phyloP scores from a whole-genome alignment of 2,113 vertebrate genomes.

The Rhea americana region DNA sequence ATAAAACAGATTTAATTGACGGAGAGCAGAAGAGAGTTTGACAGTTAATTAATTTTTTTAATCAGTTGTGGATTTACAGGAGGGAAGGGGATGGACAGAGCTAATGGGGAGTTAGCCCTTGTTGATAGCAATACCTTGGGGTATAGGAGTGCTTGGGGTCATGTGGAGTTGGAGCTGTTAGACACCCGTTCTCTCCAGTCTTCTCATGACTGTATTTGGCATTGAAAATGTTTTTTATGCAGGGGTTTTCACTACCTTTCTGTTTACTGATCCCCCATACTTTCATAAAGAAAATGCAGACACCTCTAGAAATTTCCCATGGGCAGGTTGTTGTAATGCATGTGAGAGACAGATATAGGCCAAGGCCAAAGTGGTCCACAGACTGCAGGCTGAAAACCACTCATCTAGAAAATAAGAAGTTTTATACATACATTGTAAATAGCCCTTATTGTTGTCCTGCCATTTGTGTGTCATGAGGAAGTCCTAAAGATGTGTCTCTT shows the following conservation, averaged over 20 bases:
- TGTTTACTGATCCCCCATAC: background rate
- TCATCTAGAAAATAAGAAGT: background rate
- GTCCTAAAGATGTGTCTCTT: background rate
- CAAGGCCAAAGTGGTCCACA: background rate
- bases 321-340: background rate
- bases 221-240: background rate
- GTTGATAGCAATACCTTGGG: background rate
- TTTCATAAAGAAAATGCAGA: background rate
- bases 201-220: background rate
- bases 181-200: background rate
- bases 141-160: background rate
- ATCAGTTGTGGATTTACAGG: slow-evolving; percentile 62
- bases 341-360: background rate
- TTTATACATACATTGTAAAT: background rate
- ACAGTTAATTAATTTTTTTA: slow-evolving; percentile 71
- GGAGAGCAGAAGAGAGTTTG: slow-evolving; percentile 36
- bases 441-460: background rate
- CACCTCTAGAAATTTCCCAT: background rate
- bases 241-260: background rate
- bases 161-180: background rate
- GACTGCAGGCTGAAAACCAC: background rate
- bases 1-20: slow-evolving; percentile 69
- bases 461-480: background rate
- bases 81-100: slow-evolving; percentile 34
- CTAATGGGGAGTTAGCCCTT: slow-evolving; percentile 42